These are phyloP conservation scores for Pyralis farinalis DNA, from an alignment of 2,888 invertebrate species.

Conservation along the genomic window DNA sequence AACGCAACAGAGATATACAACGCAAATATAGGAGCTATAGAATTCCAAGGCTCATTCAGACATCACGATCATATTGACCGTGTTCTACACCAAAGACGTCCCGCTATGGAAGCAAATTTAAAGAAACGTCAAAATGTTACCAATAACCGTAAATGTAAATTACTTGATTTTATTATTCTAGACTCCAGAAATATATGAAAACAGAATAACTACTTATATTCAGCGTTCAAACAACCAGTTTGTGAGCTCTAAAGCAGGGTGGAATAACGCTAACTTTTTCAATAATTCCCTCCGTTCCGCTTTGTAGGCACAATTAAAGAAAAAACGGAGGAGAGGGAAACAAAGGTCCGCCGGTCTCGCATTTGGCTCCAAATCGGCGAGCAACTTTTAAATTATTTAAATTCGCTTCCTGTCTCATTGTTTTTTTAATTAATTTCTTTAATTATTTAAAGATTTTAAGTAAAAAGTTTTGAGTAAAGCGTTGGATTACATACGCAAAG, in stretches of 20 bases:
- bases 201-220: too few species aligned
- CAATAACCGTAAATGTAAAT: too few species aligned
- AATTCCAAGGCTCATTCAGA: too few species aligned
- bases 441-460: conserved; percentile 9
- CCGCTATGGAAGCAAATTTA: too few species aligned
- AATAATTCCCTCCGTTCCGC: conserved; percentile 55
- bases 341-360: conserved; percentile 33
- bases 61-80: too few species aligned
- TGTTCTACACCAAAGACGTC: too few species aligned
- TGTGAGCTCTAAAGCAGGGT: conserved; percentile 21
- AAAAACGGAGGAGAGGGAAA: conserved; percentile 33
- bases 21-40: too few species aligned
- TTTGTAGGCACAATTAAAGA: conserved; percentile 52
- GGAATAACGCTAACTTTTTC: conserved; percentile 55
- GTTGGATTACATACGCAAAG: too few species aligned
- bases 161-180: too few species aligned
- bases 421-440: conserved; percentile 22
- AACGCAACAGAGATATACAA: too few species aligned
- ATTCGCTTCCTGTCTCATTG: conserved; percentile 17
- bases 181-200: too few species aligned
- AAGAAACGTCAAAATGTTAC: too few species aligned
- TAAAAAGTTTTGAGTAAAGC: conserved; percentile 1
- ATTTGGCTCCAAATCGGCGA: conserved; percentile 13
- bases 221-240: conserved; percentile 24
- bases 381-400: conserved; percentile 21